Conservation (phyloP, 2,113 vertebrate species). For the Coptodon rendalli region DNA sequence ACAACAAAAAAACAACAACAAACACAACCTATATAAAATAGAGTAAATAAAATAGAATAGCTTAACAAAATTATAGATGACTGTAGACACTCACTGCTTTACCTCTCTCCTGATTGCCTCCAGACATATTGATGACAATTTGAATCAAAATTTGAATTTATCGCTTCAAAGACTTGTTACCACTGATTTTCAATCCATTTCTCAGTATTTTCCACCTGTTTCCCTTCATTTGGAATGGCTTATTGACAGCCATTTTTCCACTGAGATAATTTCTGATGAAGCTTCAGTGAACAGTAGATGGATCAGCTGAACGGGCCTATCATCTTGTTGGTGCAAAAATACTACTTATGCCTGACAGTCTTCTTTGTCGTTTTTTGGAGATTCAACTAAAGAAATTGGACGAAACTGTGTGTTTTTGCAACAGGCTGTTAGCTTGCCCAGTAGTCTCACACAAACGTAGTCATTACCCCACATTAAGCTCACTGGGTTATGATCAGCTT, state of each 20-base stretch:
- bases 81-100: no score
- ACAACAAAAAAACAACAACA: background rate
- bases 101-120: no score
- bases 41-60: no score
- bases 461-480: background rate
- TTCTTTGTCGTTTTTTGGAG: background rate
- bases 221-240: background rate
- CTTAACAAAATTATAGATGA: no score
- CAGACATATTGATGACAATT: background rate
- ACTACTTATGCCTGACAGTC: background rate
- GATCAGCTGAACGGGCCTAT: background rate
- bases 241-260: background rate
- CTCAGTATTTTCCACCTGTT: background rate
- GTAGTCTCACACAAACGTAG: background rate
- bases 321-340: background rate
- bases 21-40: no score
- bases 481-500: background rate
- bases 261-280: background rate
- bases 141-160: background rate
- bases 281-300: background rate
- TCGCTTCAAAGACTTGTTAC: background rate
- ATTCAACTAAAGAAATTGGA: background rate
- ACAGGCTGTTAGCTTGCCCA: background rate
- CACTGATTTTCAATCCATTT: background rate
- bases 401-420: background rate